Evolutionary conservation across 2,888 invertebrate species (phyloP), one percentile per base, ranked within the genome.

Genomic region (Lysandra coridon): DNA sequence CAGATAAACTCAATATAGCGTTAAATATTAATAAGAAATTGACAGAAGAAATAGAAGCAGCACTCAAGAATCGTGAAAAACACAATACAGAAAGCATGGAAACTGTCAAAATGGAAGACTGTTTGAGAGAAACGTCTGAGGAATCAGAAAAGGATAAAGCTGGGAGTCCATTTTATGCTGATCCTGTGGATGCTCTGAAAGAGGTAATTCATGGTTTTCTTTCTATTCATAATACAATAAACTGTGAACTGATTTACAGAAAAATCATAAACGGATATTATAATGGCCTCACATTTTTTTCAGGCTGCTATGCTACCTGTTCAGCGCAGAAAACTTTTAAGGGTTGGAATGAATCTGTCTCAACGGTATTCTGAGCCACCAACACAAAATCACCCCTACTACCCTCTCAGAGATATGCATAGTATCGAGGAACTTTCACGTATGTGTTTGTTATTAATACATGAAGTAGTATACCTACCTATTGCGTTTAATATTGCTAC

Each of bases 91-190:
- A 94, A 82, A 95, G 94, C 84, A 95, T 95, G 91, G 95, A 95
- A 84, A 94, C 94, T 4, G 89, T 95, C 3, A 95, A 93, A 86
- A 82, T 93, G 79, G 94, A 94, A 84, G 94, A 94, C 82, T 91
- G 92, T 82, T 83, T 86, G 6, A 89, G 89, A 81, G 89, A 89
- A 40, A 79, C 80, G 74, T 86, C 88, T 79, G 88, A 86, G 73
- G 90, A 91, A 78, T 89, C 90, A 78, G 95, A 94, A 82, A 92
- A 94, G 81, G 95, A 95, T 81, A 97, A 97, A 83, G 97, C 97
- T 87, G 97, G 97, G 17, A 98, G 98, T 88, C 98, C 98, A 1
- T 98, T 98, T 87, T 98, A 98, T 87, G 98, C 98, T 2, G 98
- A 98, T 90, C 98, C 98, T 49, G 98, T 98, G 14, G 98, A 98